Base-by-base conservation (phyloP, 2,888 invertebrate genomes). In the Nomada goodeniana region DNA sequence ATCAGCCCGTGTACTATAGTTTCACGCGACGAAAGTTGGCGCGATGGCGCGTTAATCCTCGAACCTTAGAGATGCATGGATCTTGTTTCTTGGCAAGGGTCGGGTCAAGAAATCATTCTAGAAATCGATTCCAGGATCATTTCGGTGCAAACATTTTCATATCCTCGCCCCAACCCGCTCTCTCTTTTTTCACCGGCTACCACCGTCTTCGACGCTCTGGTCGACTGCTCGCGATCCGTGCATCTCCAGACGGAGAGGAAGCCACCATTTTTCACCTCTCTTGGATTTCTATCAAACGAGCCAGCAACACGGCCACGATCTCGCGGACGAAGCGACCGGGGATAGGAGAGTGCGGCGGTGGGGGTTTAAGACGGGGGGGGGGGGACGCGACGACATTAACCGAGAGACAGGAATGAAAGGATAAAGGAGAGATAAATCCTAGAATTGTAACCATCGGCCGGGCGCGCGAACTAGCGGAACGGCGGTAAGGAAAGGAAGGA, bases 401-500 rank as follows among this genome's bases (percentile, higher is more conserved):
- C 64, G 44, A 5, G 63, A 64, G 72, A 61, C 69, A 76, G 69
- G 71, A 80, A 83, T 69, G 83, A 79, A 75, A 63, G 83, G 71
- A 84, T 84, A 85, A 85, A 85, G 85, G 82, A 69, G 55, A 76
- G 76, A 88, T 84, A 82, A 86, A 88, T 86, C 76, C 80, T 80
- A 77, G 72, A 83, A 82, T 87, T 76, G 78, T 85, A 85, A 88
- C 68, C 77, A 76, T 73, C 61, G 67, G 52, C 18, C 20, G 50
- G 70, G 68, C 55, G 77, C 68, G 76, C 82, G 69, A 81, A 82
- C 69, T 69, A 82, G 59, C 71, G 44, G 71, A 72, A 68, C 65
- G 71, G 64, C 53, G 61, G 65, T 47, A 13, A 61, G 23, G 42
- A 13, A 52, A 36, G 47, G 61, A 67, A 42, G 59, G 47, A 60